Percentiles rank a stretch among this genome's conserved stretches.
These are phyloP conservation scores for Phymatocera aterrima DNA, from an alignment of 2,888 invertebrate genomes.

Conservation along the genomic window DNA sequence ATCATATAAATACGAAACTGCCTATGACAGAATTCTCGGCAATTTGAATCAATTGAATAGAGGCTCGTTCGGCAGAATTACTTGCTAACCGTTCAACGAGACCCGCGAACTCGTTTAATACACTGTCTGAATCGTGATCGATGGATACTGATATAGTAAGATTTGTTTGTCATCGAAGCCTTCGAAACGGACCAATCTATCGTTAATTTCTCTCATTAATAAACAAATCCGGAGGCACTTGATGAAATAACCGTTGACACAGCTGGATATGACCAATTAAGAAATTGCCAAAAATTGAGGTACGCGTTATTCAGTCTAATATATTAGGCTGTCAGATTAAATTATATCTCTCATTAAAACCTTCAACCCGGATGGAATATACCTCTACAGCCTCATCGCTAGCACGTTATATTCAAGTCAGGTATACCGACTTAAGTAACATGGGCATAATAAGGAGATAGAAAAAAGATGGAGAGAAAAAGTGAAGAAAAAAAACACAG, in stretches of 20 bases:
- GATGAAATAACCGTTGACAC: neutral
- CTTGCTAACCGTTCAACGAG: too few relatives aligned
- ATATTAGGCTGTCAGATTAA: neutral
- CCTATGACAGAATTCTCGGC: neutral
- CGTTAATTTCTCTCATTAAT: neutral
- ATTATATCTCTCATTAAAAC: neutral
- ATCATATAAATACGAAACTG: neutral
- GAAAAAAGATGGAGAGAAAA: neutral
- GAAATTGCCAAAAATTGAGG: conserved; percentile 3
- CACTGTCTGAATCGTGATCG: neutral
- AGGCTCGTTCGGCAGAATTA: neutral
- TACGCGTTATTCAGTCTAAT: neutral
- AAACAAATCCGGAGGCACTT: neutral
- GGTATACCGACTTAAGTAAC: neutral
- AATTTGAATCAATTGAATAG: conserved; percentile 7
- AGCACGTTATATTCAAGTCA: neutral
- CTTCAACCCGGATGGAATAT: neutral
- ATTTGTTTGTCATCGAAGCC: neutral
- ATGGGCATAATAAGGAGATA: neutral
- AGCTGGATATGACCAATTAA: too few relatives aligned
- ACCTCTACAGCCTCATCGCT: neutral
- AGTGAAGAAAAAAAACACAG: neutral
- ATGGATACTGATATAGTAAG: neutral
- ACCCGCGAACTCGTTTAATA: conserved; percentile 1
- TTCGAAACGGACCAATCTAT: too few relatives aligned